These are phyloP conservation scores for Sussaba pulchella DNA, from an alignment of 2,888 invertebrate species.

Conservation along the genomic window DNA sequence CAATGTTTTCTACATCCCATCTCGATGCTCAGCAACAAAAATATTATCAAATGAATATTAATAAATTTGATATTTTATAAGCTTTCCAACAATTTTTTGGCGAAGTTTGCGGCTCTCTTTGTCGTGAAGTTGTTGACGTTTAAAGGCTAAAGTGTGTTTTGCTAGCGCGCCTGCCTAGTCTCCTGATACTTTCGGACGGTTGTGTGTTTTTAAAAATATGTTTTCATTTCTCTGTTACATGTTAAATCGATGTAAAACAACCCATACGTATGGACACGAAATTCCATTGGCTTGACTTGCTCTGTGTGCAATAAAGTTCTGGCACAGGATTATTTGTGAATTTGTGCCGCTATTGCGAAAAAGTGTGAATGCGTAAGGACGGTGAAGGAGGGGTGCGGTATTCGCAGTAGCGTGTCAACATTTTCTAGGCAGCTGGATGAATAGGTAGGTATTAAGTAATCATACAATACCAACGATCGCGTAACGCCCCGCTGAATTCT, in stretches of 20 bases:
- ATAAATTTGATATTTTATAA: too few relatives aligned
- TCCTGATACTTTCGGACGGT: too few relatives aligned
- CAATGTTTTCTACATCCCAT: too few relatives aligned
- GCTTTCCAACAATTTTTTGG: too few relatives aligned
- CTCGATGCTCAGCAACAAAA: too few relatives aligned
- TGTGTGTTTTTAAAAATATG: too few relatives aligned
- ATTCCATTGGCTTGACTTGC: background rate
- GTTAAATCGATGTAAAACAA: background rate
- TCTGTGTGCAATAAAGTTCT: background rate
- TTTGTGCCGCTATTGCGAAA: background rate
- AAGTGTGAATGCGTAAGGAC: background rate
- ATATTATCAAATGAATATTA: too few relatives aligned
- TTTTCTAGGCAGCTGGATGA: slow-evolving; percentile 12
- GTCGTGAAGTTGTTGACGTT: too few relatives aligned
- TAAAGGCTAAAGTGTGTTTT: too few relatives aligned
- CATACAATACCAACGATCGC: background rate
- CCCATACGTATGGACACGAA: background rate
- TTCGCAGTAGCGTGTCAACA: slow-evolving; percentile 14
- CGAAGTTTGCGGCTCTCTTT: too few relatives aligned
- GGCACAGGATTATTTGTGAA: background rate
- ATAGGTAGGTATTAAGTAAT: slow-evolving; percentile 2
- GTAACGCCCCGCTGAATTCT: background rate
- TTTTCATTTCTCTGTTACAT: too few relatives aligned
- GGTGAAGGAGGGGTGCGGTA: background rate
- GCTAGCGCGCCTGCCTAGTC: too few relatives aligned